phyloP scores from a whole-genome alignment of 2,797 vertebrate species.

The Acropternis orthonyx region DNA sequence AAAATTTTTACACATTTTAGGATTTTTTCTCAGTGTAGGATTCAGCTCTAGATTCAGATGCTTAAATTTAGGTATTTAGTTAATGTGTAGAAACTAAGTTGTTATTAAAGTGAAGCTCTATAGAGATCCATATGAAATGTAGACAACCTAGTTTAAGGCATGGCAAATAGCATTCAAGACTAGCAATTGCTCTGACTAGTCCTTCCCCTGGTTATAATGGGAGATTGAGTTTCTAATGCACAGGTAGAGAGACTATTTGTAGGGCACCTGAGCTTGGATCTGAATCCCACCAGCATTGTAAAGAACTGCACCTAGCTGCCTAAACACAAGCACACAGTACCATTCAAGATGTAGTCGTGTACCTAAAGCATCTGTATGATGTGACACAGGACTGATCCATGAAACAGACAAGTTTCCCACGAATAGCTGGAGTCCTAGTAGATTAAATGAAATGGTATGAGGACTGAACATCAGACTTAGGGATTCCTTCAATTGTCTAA shows the following conservation, averaged over 20 bases:
- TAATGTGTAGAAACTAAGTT: not conserved
- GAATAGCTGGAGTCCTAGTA: not conserved
- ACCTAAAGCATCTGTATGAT: not conserved
- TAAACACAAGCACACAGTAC: not conserved
- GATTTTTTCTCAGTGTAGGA: constrained; percentile 9
- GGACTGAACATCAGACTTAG: not conserved
- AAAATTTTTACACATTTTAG: not conserved
- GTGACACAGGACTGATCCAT: not conserved
- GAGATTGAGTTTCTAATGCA: not conserved
- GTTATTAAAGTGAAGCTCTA: not conserved
- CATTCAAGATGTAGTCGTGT: not conserved
- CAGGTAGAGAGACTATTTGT: not conserved
- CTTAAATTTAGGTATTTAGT: not conserved
- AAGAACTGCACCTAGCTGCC: not conserved
- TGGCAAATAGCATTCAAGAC: not conserved
- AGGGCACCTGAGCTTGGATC: not conserved
- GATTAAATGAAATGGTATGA: not conserved
- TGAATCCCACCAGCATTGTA: not conserved
- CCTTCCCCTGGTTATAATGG: not conserved
- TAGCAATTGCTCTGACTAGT: not conserved
- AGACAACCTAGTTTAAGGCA: not conserved
- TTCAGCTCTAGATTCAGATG: not conserved
- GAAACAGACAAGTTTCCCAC: not conserved
- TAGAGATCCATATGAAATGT: not conserved
- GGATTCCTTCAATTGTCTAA: not conserved